Percentiles rank a stretch among this genome's conserved stretches.
Conservation (phyloP, 2,888 invertebrate genomes). For the Pollenia griseotomentosa region DNA sequence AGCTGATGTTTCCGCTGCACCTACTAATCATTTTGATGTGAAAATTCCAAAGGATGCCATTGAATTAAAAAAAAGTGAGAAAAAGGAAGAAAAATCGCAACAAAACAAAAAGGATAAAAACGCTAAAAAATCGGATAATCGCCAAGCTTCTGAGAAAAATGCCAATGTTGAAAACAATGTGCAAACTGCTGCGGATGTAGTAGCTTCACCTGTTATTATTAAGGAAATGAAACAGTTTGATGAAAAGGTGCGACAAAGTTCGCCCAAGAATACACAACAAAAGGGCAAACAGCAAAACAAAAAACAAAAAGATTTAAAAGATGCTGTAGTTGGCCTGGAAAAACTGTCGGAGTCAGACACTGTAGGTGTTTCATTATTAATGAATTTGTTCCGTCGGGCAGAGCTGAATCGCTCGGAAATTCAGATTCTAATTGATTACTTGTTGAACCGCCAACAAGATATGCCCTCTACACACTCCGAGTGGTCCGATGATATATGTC, state of each 20-base stretch:
- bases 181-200: conserved; percentile 73
- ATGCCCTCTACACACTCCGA: conserved; percentile 91
- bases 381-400: conserved; percentile 91
- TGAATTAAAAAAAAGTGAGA: conserved; percentile 81
- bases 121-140: conserved; percentile 69
- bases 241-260: conserved; percentile 77
- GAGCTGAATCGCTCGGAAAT: conserved; percentile 94
- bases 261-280: conserved; percentile 80
- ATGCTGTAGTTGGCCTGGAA: conserved; percentile 79
- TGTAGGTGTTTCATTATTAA: conserved; percentile 88
- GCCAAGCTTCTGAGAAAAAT: conserved; percentile 51
- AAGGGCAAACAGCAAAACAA: conserved; percentile 86
- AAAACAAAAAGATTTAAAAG: conserved; percentile 83
- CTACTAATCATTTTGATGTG: conserved; percentile 90
- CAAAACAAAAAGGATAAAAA: conserved; percentile 75
- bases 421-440: conserved; percentile 94
- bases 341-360: conserved; percentile 89
- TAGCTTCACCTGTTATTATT: conserved; percentile 75
- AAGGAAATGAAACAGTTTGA: conserved; percentile 79
- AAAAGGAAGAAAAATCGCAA: conserved; percentile 76
- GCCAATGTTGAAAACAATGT: conserved; percentile 53
- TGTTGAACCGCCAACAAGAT: conserved; percentile 94
- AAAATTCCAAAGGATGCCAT: conserved; percentile 92
- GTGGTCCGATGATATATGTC: conserved; percentile 95
- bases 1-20: conserved; percentile 76